Percentiles rank a stretch among this genome's conserved stretches.
These are phyloP conservation scores for Simalia tracyae DNA, from an alignment of 2,797 vertebrate species.

Conservation along the genomic window DNA sequence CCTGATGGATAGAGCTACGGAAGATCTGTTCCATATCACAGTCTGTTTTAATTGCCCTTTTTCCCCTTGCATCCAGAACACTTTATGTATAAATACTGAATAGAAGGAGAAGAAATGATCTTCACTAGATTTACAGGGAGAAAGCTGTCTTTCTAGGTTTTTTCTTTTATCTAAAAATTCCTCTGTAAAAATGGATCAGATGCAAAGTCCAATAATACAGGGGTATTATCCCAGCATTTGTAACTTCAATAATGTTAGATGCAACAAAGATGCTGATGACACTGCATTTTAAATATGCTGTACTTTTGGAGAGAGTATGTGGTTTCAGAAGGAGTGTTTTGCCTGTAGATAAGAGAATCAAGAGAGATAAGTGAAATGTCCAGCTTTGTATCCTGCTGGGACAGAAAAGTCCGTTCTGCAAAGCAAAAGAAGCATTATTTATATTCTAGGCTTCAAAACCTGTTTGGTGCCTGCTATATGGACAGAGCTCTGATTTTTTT, in stretches of 20 bases:
- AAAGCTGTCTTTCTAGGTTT: not conserved
- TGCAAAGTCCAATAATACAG: not conserved
- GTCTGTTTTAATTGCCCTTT: not conserved
- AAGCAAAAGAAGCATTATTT: not conserved
- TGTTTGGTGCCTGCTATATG: not conserved
- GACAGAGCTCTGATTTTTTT: not conserved
- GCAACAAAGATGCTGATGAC: slow-evolving; percentile 22
- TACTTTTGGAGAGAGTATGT: not conserved
- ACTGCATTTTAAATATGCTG: slow-evolving; percentile 17
- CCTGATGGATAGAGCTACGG: not conserved
- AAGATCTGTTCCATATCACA: not conserved
- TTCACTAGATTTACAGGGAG: not conserved
- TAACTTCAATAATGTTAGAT: slow-evolving; percentile 8
- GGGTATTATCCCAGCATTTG: not conserved
- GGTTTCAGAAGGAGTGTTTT: not conserved
- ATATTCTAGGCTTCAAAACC: not conserved
- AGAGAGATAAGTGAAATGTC: not conserved
- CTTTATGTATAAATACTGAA: not conserved
- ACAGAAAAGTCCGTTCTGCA: not conserved
- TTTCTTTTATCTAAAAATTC: not conserved
- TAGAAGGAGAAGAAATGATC: not conserved
- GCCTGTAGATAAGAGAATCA: not conserved
- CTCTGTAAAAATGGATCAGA: not conserved
- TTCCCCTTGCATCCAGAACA: not conserved
- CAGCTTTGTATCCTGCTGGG: not conserved